Conservation (phyloP, 2,797 vertebrate genomes). For the Hypotaenidia okinawae region DNA sequence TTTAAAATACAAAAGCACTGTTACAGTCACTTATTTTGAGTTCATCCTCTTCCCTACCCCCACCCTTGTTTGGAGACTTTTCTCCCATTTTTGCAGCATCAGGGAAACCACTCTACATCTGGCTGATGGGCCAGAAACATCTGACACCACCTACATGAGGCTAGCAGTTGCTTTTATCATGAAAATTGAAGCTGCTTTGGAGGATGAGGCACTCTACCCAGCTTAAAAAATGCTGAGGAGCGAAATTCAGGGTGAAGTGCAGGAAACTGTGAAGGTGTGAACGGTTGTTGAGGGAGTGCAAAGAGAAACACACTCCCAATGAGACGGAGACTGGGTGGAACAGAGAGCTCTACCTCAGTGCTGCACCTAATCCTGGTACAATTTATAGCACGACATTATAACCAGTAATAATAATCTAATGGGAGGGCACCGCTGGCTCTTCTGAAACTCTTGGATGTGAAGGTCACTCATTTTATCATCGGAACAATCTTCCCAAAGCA, state of each 20-base stretch:
- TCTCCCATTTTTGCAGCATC: neutral
- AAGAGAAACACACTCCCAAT: neutral
- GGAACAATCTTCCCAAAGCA: constrained; percentile 39
- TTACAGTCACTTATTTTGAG: neutral
- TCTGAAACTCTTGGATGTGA: constrained; percentile 1
- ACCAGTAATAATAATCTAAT: constrained; percentile 2
- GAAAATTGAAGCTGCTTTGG: neutral
- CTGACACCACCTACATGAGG: neutral
- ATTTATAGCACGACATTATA: constrained; percentile 21
- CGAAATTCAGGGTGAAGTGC: constrained; percentile 32
- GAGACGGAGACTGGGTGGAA: neutral
- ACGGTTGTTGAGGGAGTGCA: neutral
- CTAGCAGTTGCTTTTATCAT: neutral
- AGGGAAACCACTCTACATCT: neutral
- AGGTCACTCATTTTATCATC: constrained; percentile 47
- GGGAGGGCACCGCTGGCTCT: constrained; percentile 1
- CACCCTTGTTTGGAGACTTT: neutral
- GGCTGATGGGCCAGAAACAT: neutral
- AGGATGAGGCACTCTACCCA: neutral
- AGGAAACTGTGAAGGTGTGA: neutral
- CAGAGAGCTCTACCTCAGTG: neutral
- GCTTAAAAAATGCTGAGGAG: neutral
- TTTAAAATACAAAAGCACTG: constrained; percentile 9
- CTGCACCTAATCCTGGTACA: neutral
- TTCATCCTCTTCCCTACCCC: neutral